Evolutionary conservation across 2,888 invertebrate species (phyloP).

Genomic region (Megaustenia siamemsis): DNA sequence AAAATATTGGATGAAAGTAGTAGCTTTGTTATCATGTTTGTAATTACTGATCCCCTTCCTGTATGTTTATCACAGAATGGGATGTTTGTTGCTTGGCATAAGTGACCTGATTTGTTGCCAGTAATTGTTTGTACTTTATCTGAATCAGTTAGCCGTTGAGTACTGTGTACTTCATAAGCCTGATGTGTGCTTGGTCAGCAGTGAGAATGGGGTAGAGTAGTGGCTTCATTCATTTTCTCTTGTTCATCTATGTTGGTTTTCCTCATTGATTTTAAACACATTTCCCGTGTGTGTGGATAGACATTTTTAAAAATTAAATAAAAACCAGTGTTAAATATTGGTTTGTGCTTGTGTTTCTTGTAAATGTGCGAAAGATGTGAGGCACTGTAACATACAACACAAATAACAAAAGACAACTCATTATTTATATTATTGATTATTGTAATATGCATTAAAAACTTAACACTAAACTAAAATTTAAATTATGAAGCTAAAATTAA

Average conservation of each 20-base stretch:
- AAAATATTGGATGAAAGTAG: too few relatives aligned
- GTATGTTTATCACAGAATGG: background rate
- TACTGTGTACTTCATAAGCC: conserved; percentile 38
- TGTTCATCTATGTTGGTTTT: background rate
- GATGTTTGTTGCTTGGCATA: background rate
- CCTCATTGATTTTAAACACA: conserved; percentile 11
- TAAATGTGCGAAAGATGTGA: too few relatives aligned
- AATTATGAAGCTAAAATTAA: too few relatives aligned
- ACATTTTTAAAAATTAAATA: conserved; percentile 11
- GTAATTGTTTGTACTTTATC: background rate
- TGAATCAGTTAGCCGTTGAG: conserved; percentile 20
- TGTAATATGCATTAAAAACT: too few relatives aligned
- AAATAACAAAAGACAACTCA: too few relatives aligned
- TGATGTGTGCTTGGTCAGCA: background rate
- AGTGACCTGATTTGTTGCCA: background rate
- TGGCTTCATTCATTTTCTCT: background rate
- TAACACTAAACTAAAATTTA: too few relatives aligned
- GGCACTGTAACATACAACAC: too few relatives aligned
- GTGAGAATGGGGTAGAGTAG: background rate
- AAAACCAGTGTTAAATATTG: background rate
- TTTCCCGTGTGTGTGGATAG: conserved; percentile 27
- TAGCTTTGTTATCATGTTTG: background rate
- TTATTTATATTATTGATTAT: too few relatives aligned
- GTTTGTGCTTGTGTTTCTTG: background rate
- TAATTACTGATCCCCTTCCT: background rate